Evolutionary conservation across 2,113 vertebrate genomes (phyloP).

Genomic region (Cettia cetti): DNA sequence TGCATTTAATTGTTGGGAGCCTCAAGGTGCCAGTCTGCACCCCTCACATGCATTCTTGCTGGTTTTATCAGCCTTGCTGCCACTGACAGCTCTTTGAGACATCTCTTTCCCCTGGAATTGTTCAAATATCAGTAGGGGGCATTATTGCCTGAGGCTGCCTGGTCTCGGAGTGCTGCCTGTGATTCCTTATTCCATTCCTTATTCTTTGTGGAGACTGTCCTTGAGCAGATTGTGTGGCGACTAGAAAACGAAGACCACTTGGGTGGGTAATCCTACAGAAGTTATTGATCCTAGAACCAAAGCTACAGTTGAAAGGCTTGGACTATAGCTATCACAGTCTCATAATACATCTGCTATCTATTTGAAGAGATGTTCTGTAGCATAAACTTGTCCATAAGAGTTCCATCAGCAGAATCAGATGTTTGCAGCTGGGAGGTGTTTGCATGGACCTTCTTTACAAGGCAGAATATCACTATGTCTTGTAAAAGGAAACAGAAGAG

Average conservation of each 20-base stretch:
- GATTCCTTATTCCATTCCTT: neutral
- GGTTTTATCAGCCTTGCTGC: neutral
- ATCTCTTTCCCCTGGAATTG: neutral
- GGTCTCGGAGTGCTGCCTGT: neutral
- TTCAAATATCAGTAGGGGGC: slow-evolving; percentile 31
- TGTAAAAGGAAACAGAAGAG: neutral
- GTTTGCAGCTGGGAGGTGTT: neutral
- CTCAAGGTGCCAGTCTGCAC: neutral
- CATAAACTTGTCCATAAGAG: neutral
- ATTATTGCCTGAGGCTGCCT: slow-evolving; percentile 13
- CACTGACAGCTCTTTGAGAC: neutral
- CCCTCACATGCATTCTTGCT: neutral
- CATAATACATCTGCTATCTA: neutral
- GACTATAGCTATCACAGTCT: neutral
- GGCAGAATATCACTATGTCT: neutral
- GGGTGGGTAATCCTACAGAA: neutral
- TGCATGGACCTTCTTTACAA: neutral
- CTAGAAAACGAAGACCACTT: neutral
- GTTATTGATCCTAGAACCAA: neutral
- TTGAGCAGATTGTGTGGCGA: neutral
- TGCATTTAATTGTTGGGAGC: neutral
- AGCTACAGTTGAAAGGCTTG: neutral
- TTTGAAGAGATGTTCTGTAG: neutral
- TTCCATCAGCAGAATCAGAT: neutral
- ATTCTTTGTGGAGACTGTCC: neutral